These are phyloP conservation scores for Auanema sp. DNA, from an alignment of 2,888 invertebrate genomes.

Conservation along the genomic window DNA sequence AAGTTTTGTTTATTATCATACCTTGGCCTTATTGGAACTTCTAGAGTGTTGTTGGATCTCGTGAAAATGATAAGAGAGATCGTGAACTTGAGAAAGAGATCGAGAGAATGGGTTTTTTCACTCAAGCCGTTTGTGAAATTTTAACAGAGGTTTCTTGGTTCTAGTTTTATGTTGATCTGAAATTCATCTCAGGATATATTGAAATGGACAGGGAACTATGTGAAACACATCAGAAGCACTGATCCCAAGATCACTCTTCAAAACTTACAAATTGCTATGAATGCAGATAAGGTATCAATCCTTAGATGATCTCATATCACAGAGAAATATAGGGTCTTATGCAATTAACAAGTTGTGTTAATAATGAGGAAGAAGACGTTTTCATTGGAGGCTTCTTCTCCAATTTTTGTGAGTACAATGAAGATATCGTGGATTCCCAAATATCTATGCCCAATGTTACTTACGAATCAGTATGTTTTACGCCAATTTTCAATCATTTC, in stretches of 20 bases:
- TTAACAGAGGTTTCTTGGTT: conserved; percentile 24
- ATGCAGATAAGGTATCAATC: conserved; percentile 83
- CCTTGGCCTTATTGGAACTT: neutral
- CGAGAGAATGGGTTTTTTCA: conserved; percentile 35
- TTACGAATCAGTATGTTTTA: conserved; percentile 30
- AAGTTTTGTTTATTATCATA: neutral
- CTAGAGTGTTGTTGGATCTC: conserved; percentile 29
- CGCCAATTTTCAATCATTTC: neutral
- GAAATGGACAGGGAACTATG: conserved; percentile 90
- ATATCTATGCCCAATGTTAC: conserved; percentile 20
- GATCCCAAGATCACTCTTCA: conserved; percentile 87
- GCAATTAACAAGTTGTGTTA: conserved; percentile 35
- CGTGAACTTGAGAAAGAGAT: conserved; percentile 38
- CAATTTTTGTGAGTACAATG: conserved; percentile 28
- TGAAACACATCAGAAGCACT: conserved; percentile 81
- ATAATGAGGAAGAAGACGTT: conserved; percentile 37
- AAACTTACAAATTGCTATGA: conserved; percentile 95
- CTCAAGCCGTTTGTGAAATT: conserved; percentile 36
- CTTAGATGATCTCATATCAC: neutral
- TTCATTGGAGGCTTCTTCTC: conserved; percentile 24
- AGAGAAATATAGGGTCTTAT: conserved; percentile 30
- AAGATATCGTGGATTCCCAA: conserved; percentile 8
- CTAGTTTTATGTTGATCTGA: neutral
- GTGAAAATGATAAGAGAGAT: conserved; percentile 30
- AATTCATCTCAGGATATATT: conserved; percentile 49